Conservation (phyloP, 2,797 vertebrate species). For the Thripadectes ignobilis region DNA sequence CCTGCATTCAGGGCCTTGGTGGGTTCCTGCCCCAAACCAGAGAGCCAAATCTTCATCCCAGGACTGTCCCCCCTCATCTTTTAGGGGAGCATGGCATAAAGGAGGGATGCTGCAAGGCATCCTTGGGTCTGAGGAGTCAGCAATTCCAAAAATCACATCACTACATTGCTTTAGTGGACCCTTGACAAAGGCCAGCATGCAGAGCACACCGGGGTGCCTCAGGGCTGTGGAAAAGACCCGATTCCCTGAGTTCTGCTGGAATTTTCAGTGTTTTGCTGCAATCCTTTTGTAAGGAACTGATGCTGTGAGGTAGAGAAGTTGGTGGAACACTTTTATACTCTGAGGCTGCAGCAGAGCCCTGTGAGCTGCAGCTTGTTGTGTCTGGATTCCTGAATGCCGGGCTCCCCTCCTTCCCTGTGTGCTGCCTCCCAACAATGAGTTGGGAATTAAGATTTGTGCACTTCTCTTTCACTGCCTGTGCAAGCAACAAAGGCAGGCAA, state of each 20-base stretch:
- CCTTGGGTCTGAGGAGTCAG: not conserved
- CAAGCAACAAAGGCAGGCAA: not conserved
- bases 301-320: not conserved
- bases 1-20: not conserved
- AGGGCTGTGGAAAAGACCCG: not conserved
- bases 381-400: accelerated
- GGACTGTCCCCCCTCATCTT: not conserved
- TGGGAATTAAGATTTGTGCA: not conserved
- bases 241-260: not conserved
- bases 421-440: accelerated
- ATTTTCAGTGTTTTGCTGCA: not conserved
- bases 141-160: accelerated
- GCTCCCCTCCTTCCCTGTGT: not conserved
- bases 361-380: accelerated
- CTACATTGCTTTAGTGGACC: accelerated
- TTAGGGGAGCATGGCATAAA: not conserved
- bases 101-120: not conserved
- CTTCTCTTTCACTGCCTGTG: not conserved
- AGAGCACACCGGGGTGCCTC: not conserved
- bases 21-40: not conserved
- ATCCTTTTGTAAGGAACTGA: accelerated
- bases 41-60: not conserved
- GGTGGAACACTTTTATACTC: not conserved
- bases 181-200: not conserved
- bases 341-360: not conserved